Percentiles rank a stretch among this genome's conserved stretches.
phyloP scores from a whole-genome alignment of 2,888 invertebrate species.

The Philereme vetulata region DNA sequence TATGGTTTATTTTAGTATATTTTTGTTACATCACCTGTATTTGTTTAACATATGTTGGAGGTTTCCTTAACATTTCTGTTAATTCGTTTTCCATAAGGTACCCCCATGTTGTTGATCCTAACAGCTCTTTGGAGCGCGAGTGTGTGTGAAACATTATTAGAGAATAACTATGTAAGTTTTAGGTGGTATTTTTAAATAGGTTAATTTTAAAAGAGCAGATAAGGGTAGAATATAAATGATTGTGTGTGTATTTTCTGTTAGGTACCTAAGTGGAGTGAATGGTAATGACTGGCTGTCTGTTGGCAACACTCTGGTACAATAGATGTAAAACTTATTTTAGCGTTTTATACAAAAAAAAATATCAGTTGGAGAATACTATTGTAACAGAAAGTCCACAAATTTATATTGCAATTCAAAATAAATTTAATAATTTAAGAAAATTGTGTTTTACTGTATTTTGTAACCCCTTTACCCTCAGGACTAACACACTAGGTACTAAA shows the following conservation, averaged over 20 bases:
- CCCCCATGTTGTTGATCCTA: constrained; percentile 56
- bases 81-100: constrained; percentile 58
- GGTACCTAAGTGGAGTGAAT: constrained; percentile 64
- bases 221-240: constrained; percentile 80
- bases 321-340: constrained; percentile 76
- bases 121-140: constrained; percentile 58
- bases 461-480: constrained; percentile 1
- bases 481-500: constrained; percentile 6
- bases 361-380: constrained; percentile 80
- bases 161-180: constrained; percentile 69
- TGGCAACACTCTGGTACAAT: constrained; percentile 71
- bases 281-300: constrained; percentile 49
- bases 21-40: constrained; percentile 49
- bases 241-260: constrained; percentile 82
- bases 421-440: constrained; percentile 80
- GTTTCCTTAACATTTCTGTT: constrained; percentile 56
- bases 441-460: constrained; percentile 48
- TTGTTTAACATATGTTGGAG: constrained; percentile 52
- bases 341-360: constrained; percentile 80
- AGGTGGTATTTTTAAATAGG: constrained; percentile 75
- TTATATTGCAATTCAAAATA: constrained; percentile 82
- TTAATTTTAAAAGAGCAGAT: constrained; percentile 70
- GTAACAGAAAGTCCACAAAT: constrained; percentile 84
- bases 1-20: constrained; percentile 33
- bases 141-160: constrained; percentile 70